Conservation (phyloP, 2,888 invertebrate genomes). For the Drosophila aldrichi region DNA sequence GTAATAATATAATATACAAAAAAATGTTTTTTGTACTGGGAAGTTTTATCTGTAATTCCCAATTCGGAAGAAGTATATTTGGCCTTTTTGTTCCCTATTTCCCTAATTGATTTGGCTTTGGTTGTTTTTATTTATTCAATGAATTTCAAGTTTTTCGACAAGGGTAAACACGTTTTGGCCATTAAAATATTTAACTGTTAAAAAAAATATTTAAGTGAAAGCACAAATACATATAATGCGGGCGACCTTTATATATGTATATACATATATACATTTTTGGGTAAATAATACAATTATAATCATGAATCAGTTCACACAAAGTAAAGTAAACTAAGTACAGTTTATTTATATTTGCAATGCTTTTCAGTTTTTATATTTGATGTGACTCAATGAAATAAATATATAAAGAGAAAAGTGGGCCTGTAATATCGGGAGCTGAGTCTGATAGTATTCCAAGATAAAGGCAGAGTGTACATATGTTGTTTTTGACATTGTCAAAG, state of each 20-base stretch:
- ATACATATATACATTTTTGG: not conserved
- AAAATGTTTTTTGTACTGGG: not conserved
- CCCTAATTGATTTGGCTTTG: not conserved
- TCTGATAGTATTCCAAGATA: slow-evolving; percentile 3
- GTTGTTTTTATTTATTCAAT: not conserved
- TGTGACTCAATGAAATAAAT: slow-evolving; percentile 12
- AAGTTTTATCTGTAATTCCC: not conserved
- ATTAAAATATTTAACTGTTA: slow-evolving; percentile 14
- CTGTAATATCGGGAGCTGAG: not conserved
- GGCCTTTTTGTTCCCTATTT: not conserved
- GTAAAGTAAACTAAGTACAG: slow-evolving; percentile 4
- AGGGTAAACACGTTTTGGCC: slow-evolving; percentile 17
- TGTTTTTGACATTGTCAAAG: not conserved
- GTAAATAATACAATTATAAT: not conserved
- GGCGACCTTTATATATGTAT: not conserved
- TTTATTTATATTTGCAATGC: slow-evolving; percentile 29
- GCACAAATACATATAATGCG: not conserved
- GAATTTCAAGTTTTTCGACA: not conserved
- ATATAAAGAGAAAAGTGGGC: not conserved
- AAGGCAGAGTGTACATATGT: not conserved
- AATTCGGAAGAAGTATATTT: not conserved
- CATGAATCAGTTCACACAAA: slow-evolving; percentile 16
- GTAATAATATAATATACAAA: too few relatives aligned
- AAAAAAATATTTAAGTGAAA: slow-evolving; percentile 13
- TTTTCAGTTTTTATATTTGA: not conserved